Evolutionary conservation across 2,888 invertebrate species (phyloP).

Genomic region (Drosophila nr. perissopoda): DNA sequence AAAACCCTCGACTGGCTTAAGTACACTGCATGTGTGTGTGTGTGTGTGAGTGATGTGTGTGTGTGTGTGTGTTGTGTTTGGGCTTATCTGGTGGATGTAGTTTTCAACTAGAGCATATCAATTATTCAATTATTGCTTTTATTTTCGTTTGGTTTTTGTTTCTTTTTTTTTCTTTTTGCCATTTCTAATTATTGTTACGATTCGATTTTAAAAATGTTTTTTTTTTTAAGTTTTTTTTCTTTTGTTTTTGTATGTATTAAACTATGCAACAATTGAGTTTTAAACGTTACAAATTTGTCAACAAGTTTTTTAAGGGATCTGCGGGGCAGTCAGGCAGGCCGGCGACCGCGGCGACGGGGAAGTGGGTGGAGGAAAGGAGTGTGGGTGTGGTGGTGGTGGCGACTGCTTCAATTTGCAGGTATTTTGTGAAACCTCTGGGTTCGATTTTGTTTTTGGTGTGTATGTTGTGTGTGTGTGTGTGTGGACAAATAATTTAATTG

Average conservation of each 20-base stretch:
- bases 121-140: constrained; percentile 78
- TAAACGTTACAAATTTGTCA: constrained; percentile 69
- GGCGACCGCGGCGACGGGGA: not conserved
- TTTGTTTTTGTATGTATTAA: constrained; percentile 40
- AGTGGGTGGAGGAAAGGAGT: not conserved
- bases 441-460: constrained; percentile 32
- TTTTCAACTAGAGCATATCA: constrained; percentile 74
- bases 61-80: constrained; percentile 24
- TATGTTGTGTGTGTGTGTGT: constrained; percentile 32
- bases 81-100: constrained; percentile 54
- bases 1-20: constrained; percentile 42
- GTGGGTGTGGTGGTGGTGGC: constrained; percentile 7
- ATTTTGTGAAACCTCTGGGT: constrained; percentile 82
- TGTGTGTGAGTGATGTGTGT: constrained; percentile 10
- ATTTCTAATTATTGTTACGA: constrained; percentile 77
- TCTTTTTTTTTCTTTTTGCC: constrained; percentile 11
- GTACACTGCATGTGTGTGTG: constrained; percentile 32
- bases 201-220: constrained; percentile 72
- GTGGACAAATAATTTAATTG: constrained; percentile 54
- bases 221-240: constrained; percentile 41
- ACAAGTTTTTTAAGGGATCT: constrained; percentile 55
- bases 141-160: constrained; percentile 66
- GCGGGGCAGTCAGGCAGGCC: constrained; percentile 14
- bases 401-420: constrained; percentile 71
- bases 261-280: constrained; percentile 75